Evolutionary conservation across 2,113 vertebrate genomes (phyloP).

Genomic region (Chinchilla lanigera): DNA sequence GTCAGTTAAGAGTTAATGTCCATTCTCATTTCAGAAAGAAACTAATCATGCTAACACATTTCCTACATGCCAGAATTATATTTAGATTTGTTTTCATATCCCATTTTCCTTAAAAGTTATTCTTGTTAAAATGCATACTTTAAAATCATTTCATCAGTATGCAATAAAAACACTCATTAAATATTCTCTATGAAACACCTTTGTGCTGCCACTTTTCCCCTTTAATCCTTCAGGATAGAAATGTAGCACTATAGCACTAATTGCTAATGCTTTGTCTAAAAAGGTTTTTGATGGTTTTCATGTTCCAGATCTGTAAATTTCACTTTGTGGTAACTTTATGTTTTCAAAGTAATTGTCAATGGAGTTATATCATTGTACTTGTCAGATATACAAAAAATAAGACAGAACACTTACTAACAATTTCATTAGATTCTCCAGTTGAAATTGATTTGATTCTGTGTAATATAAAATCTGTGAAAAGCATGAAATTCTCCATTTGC

Average conservation of each 20-base stretch:
- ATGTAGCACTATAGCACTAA: neutral
- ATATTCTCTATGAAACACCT: conserved; percentile 20
- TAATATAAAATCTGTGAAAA: neutral
- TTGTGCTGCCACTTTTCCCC: neutral
- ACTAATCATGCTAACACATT: neutral
- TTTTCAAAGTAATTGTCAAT: conserved; percentile 43
- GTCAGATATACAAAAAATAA: neutral
- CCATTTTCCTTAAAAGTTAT: neutral
- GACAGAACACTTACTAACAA: neutral
- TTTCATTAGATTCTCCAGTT: neutral
- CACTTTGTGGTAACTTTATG: neutral
- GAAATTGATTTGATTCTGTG: neutral
- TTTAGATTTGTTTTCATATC: conserved; percentile 34
- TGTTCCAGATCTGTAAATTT: neutral
- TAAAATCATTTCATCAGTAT: conserved; percentile 11
- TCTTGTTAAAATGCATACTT: conserved; percentile 3
- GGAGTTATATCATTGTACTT: conserved; percentile 43
- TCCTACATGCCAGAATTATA: neutral
- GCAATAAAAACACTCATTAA: conserved; percentile 19
- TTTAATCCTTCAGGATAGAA: conserved; percentile 56
- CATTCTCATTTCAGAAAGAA: conserved; percentile 12
- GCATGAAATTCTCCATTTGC: neutral
- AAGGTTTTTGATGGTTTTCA: conserved; percentile 29
- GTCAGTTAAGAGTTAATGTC: neutral
- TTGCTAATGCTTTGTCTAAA: neutral